phyloP scores from a whole-genome alignment of 2,797 vertebrate species.

The Anabacerthia variegaticeps region DNA sequence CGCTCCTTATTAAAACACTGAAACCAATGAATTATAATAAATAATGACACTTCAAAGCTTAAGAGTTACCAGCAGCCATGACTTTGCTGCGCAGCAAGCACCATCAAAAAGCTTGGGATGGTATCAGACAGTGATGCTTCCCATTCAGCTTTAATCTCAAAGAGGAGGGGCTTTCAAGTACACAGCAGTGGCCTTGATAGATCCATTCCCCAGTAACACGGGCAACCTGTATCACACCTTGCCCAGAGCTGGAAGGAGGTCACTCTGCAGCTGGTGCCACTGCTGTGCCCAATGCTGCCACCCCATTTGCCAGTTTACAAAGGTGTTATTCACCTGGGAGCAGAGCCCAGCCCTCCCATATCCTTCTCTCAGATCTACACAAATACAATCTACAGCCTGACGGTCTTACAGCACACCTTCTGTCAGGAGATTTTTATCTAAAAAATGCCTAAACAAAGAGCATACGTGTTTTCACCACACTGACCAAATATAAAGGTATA shows the following conservation, averaged over 20 bases:
- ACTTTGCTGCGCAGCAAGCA: background rate
- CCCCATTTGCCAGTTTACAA: background rate
- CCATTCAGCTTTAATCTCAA: background rate
- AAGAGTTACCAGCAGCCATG: background rate
- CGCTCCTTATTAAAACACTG: background rate
- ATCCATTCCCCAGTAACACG: background rate
- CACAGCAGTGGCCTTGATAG: background rate
- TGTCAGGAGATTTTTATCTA: background rate
- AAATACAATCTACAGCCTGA: background rate
- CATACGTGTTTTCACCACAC: rapidly evolving
- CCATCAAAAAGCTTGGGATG: background rate
- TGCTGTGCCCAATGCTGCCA: background rate
- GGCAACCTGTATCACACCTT: background rate
- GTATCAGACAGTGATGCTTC: background rate
- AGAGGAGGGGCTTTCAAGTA: background rate
- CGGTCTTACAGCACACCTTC: background rate
- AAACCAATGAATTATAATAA: background rate
- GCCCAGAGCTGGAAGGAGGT: background rate
- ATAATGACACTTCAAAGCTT: background rate
- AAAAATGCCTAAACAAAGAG: background rate
- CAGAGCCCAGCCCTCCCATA: background rate
- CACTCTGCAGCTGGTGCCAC: background rate
- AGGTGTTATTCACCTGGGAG: background rate
- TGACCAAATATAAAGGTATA: background rate
- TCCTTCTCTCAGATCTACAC: background rate